Evolutionary conservation across 2,888 invertebrate species (phyloP).

Genomic region (Protodeltote pygarga): DNA sequence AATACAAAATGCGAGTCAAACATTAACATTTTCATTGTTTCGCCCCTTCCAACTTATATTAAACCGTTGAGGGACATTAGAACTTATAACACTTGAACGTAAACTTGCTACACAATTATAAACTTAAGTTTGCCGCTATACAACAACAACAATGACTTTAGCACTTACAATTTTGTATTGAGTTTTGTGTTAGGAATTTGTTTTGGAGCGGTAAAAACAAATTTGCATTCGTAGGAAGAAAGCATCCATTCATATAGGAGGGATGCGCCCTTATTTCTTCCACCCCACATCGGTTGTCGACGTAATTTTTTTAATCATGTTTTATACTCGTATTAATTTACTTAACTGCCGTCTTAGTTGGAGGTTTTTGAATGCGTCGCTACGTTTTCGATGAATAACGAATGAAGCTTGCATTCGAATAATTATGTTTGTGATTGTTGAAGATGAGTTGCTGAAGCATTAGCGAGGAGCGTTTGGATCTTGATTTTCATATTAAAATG

Average conservation of each 20-base stretch:
- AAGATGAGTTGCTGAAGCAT: constrained; percentile 67
- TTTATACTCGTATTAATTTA: constrained; percentile 86
- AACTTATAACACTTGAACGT: constrained; percentile 83
- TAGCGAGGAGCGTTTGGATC: constrained; percentile 41
- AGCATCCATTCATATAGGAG: constrained; percentile 72
- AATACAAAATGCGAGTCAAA: constrained; percentile 67
- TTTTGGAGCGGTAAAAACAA: constrained; percentile 28
- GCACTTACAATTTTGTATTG: constrained; percentile 39
- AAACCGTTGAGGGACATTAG: constrained; percentile 80
- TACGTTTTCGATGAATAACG: constrained; percentile 83
- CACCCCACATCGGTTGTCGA: constrained; percentile 69
- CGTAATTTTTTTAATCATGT: constrained; percentile 86
- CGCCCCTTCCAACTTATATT: constrained; percentile 76
- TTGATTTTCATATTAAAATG: constrained; percentile 35
- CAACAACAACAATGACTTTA: constrained; percentile 35
- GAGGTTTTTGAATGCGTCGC: constrained; percentile 71
- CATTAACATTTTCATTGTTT: constrained; percentile 84
- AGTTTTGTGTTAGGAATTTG: constrained; percentile 33
- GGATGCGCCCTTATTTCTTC: constrained; percentile 71
- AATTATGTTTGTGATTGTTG: constrained; percentile 53
- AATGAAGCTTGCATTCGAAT: constrained; percentile 68
- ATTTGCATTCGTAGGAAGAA: constrained; percentile 63
- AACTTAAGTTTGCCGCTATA: constrained; percentile 48
- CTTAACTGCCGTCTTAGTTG: constrained; percentile 80
- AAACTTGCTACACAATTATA: constrained; percentile 74